Percentiles rank a stretch among this genome's conserved stretches.
Conservation (phyloP, 2,113 vertebrate species). For the Sturnus vulgaris region DNA sequence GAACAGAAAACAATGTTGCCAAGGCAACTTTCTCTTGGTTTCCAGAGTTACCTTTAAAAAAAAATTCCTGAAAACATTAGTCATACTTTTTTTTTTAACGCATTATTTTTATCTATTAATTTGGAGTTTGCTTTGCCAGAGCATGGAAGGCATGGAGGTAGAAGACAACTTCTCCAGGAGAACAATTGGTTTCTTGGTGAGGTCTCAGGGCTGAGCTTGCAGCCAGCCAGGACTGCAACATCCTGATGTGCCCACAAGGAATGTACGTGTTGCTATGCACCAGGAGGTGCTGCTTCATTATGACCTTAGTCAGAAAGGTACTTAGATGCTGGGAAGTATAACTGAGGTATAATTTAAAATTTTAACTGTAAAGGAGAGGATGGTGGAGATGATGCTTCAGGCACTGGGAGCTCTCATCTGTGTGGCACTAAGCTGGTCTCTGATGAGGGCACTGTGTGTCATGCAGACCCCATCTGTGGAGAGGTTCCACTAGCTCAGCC, state of each 20-base stretch:
- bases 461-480: not conserved
- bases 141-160: not conserved
- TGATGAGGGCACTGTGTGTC: fast-evolving
- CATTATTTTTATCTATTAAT: not conserved
- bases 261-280: fast-evolving
- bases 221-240: not conserved
- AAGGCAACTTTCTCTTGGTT: slow-evolving; percentile 39
- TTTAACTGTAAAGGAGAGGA: not conserved
- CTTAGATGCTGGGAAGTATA: not conserved
- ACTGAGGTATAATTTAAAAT: not conserved
- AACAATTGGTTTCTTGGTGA: not conserved
- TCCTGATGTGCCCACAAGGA: not conserved
- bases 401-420: not conserved
- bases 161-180: not conserved
- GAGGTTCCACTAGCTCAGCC: not conserved
- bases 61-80: not conserved
- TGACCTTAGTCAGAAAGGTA: not conserved
- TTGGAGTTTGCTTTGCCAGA: not conserved
- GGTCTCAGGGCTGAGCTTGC: not conserved
- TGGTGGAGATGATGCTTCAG: not conserved
- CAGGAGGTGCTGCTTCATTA: not conserved
- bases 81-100: not conserved
- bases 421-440: fast-evolving
- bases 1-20: slow-evolving; percentile 44
- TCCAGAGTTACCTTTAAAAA: not conserved